phyloP scores from a whole-genome alignment of 92 coral and sea anemone species.

The Ricordea florida region DNA sequence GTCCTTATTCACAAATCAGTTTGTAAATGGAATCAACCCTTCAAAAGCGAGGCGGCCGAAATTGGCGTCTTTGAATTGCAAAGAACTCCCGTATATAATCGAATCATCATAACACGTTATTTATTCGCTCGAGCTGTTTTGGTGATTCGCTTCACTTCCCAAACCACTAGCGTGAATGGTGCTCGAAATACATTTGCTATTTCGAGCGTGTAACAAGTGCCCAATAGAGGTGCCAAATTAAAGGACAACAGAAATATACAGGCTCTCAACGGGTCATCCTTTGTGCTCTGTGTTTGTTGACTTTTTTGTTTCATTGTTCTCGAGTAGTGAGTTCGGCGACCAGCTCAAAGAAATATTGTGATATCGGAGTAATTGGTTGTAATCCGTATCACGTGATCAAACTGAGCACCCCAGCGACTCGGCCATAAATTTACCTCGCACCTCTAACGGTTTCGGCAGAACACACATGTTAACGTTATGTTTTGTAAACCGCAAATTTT shows the following conservation, averaged over 20 bases:
- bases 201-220: conserved; percentile 38
- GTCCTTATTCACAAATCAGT: too few relatives aligned
- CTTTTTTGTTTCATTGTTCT: conserved; percentile 36
- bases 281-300: conserved; percentile 49
- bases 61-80: too few relatives aligned
- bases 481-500: background rate
- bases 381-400: conserved; percentile 43
- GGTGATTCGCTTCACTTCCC: conserved; percentile 30
- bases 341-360: conserved; percentile 19
- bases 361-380: conserved; percentile 44
- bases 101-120: too few relatives aligned
- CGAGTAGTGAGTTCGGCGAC: conserved; percentile 29
- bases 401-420: conserved; percentile 19
- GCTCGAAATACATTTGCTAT: conserved; percentile 15
- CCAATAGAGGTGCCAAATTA: conserved; percentile 43
- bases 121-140: too few relatives aligned
- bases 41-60: too few relatives aligned
- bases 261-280: conserved; percentile 13
- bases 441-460: conserved; percentile 23
- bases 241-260: conserved; percentile 37
- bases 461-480: conserved; percentile 1
- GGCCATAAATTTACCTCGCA: conserved; percentile 38
- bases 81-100: too few relatives aligned
- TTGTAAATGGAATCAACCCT: too few relatives aligned
- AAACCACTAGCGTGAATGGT: background rate